A percentile compares a stretch with the other conserved stretches of the same genome.
Evolutionary conservation across 2,888 invertebrate species (phyloP).

Genomic region (Apantesis nais): DNA sequence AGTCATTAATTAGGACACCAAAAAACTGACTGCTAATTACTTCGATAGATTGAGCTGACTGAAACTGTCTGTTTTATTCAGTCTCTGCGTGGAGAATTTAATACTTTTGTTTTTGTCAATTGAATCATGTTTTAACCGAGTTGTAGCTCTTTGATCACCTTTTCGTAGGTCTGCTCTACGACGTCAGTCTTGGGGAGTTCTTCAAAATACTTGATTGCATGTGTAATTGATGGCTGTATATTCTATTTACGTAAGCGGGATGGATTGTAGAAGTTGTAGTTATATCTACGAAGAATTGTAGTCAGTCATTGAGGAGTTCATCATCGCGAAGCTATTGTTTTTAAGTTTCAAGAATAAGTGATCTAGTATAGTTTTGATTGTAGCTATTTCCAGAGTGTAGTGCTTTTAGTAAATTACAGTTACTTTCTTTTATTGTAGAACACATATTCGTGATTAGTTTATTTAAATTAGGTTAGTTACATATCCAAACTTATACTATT

Average conservation of each 20-base stretch:
- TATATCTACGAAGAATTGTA: no score
- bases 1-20: no score
- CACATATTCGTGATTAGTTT: no score
- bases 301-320: background rate
- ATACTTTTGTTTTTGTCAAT: constrained; percentile 2
- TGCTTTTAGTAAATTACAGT: constrained; percentile 1
- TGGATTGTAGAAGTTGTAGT: constrained; percentile 3
- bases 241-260: constrained; percentile 3
- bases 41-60: no score
- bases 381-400: constrained; percentile 15
- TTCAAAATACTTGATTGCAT: background rate
- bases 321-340: constrained; percentile 10
- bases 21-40: no score
- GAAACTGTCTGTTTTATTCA: constrained; percentile 9
- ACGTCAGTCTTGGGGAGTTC: no score
- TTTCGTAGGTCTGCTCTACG: background rate
- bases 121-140: background rate
- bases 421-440: no score
- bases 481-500: no score
- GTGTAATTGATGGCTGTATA: constrained; percentile 4
- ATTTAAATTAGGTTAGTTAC: no score
- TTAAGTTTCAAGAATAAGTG: constrained; percentile 10
- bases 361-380: constrained; percentile 14
- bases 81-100: constrained; percentile 9
- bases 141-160: background rate